Evolutionary conservation across 23 tunicate species (phyloP).

Genomic region (Aplidium turbinatum): DNA sequence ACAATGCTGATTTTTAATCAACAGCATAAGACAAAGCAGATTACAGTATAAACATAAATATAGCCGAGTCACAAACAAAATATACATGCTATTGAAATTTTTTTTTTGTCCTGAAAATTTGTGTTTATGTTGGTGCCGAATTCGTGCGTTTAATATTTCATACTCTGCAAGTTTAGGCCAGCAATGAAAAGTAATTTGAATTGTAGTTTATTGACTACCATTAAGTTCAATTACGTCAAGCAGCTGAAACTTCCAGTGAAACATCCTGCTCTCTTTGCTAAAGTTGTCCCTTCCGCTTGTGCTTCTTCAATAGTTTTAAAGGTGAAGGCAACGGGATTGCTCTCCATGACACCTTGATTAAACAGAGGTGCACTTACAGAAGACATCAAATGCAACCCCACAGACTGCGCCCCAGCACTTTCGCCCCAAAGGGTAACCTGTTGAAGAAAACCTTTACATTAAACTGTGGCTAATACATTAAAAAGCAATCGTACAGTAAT

Average conservation of each 20-base stretch:
- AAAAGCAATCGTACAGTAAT: too few species aligned
- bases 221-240: slow-evolving; percentile 28
- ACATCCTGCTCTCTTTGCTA: slow-evolving; percentile 65
- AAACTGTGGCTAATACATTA: too few species aligned
- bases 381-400: slow-evolving; percentile 64
- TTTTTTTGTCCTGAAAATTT: too few species aligned
- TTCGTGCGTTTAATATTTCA: too few species aligned
- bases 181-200: not conserved
- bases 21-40: too few species aligned
- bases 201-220: not conserved
- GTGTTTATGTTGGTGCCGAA: too few species aligned
- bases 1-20: too few species aligned
- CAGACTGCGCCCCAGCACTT: slow-evolving; percentile 80
- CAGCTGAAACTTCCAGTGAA: slow-evolving; percentile 63
- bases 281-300: slow-evolving; percentile 34
- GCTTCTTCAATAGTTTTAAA: slow-evolving; percentile 56
- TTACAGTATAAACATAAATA: too few species aligned
- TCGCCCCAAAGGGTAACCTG: slow-evolving; percentile 79
- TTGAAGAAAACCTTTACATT: too few species aligned
- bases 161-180: too few species aligned
- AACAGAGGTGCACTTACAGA: slow-evolving; percentile 63
- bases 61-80: too few species aligned
- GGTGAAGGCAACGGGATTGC: slow-evolving; percentile 69
- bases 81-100: too few species aligned
- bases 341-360: slow-evolving; percentile 57